Conservation (phyloP, 2,113 vertebrate genomes). For the Saccopteryx bilineata region DNA sequence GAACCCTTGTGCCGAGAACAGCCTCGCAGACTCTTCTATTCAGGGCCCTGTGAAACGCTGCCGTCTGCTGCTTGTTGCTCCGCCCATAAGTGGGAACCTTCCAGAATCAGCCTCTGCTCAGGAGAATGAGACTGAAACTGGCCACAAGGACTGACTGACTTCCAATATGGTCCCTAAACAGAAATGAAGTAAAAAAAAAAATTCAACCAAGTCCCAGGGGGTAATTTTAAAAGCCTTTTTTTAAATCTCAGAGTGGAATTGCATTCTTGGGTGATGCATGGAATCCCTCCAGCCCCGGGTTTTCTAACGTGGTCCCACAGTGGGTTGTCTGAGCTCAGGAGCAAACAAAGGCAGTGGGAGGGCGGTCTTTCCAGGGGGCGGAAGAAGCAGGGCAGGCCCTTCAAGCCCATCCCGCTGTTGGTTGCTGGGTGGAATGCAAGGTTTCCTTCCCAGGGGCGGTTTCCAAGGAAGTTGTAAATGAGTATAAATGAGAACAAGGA, state of each 20-base stretch:
- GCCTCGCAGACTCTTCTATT: background rate
- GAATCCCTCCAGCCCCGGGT: background rate
- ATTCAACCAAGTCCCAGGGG: background rate
- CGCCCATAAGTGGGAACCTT: background rate
- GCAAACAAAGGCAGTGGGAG: background rate
- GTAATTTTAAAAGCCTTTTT: slow-evolving; percentile 44
- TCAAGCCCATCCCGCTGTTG: background rate
- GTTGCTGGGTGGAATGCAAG: background rate
- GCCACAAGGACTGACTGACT: background rate
- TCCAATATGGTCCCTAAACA: background rate
- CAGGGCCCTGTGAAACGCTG: background rate
- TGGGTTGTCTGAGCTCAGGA: background rate
- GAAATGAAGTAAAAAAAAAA: slow-evolving; percentile 22
- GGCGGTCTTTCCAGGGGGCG: background rate
- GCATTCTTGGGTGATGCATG: background rate
- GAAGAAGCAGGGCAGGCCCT: background rate
- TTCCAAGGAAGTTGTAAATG: background rate
- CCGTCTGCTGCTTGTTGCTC: too few relatives aligned
- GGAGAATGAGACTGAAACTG: background rate
- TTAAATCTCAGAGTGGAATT: background rate
- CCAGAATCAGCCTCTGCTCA: background rate
- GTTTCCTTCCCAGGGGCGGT: background rate
- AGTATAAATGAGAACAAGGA: background rate
- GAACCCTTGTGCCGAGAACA: background rate
- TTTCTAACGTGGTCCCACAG: background rate